phyloP scores from a whole-genome alignment of 2,797 vertebrate genomes.

The Chrosomus eos region DNA sequence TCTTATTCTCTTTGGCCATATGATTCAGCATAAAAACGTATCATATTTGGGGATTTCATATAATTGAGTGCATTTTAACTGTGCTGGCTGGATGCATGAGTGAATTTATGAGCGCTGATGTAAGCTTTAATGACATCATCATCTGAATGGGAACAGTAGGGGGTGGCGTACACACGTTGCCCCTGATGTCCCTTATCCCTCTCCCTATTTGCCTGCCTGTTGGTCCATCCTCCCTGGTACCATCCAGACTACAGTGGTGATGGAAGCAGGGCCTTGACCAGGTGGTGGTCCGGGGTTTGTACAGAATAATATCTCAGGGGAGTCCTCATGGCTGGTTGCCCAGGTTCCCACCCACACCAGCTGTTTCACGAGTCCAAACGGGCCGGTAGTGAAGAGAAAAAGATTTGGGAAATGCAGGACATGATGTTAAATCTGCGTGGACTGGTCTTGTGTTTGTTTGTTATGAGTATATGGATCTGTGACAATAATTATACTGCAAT shows the following conservation, averaged over 20 bases:
- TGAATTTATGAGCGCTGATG: constrained; percentile 33
- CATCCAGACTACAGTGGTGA: constrained; percentile 18
- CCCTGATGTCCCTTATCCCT: not conserved
- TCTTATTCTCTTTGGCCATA: not conserved
- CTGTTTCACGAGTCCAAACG: constrained; percentile 43
- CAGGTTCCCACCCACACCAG: constrained; percentile 37
- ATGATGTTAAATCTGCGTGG: not conserved
- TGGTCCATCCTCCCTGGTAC: constrained; percentile 26
- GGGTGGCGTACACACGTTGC: not conserved
- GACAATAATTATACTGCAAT: not conserved
- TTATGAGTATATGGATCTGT: not conserved
- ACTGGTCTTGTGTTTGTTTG: not conserved
- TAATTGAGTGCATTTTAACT: not conserved
- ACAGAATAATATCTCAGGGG: constrained; percentile 49
- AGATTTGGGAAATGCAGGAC: not conserved
- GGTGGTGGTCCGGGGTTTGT: constrained; percentile 28
- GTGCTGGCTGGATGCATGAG: not conserved
- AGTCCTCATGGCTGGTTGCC: constrained; percentile 24
- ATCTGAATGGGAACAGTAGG: constrained; percentile 20
- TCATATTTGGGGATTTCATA: not conserved
- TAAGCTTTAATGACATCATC: constrained; percentile 46
- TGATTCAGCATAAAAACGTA: not conserved
- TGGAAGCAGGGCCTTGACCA: constrained; percentile 16
- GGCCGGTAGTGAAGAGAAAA: not conserved
- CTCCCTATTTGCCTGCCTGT: constrained; percentile 4